These are phyloP conservation scores for Pseudococcus jackbeardsleyi DNA, from an alignment of 2,888 invertebrate genomes.

Conservation along the genomic window DNA sequence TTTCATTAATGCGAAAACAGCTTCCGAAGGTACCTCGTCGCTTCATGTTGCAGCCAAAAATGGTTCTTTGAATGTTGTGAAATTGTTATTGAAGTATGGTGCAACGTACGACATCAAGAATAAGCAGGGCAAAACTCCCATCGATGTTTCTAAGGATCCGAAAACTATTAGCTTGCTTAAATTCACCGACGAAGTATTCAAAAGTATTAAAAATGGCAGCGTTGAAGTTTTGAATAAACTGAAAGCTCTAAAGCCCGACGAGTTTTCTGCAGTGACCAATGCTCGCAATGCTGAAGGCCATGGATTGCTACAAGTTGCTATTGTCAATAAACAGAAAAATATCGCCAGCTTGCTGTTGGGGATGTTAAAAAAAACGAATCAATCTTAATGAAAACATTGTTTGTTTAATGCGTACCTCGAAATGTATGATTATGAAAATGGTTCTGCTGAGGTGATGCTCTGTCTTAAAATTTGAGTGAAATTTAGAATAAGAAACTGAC, in stretches of 20 bases:
- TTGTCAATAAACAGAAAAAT: neutral
- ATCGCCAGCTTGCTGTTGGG: neutral
- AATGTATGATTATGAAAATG: too few relatives aligned
- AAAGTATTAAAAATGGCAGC: neutral
- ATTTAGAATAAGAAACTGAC: too few relatives aligned
- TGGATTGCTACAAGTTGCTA: neutral
- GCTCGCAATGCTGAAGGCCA: neutral
- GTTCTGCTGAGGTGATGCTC: too few relatives aligned
- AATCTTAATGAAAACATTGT: too few relatives aligned
- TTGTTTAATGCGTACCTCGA: too few relatives aligned
- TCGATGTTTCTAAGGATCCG: neutral
- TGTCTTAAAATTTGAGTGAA: too few relatives aligned
- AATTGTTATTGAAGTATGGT: neutral
- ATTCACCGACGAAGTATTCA: neutral
- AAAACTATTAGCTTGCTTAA: neutral
- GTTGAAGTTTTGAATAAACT: neutral
- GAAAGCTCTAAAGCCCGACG: neutral
- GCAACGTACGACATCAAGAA: neutral
- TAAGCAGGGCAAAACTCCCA: neutral
- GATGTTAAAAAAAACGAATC: neutral
- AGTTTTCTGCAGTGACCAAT: neutral
- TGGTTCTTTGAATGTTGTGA: neutral
- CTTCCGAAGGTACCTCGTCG: neutral
- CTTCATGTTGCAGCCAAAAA: neutral
- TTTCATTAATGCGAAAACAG: neutral